Conservation (phyloP, 2,888 invertebrate species). For the Heliconius hortense region DNA sequence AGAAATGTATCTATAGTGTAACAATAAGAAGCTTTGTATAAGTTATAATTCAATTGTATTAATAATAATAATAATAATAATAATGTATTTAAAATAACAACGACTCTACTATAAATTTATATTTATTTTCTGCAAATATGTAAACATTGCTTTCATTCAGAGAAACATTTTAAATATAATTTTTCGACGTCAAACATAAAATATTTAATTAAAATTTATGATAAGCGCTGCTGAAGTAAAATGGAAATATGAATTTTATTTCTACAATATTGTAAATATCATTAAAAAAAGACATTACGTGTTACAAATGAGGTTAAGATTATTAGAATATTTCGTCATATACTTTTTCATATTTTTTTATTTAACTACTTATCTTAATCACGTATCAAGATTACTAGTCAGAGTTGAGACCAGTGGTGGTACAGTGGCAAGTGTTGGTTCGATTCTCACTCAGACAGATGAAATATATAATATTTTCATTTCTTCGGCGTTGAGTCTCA, state of each 20-base stretch:
- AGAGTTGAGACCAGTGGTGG: too few species aligned
- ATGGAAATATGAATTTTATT: constrained; percentile 3
- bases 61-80: constrained; percentile 34
- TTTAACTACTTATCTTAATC: constrained; percentile 58
- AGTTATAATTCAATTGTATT: constrained; percentile 44
- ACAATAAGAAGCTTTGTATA: constrained; percentile 42
- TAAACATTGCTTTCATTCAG: constrained; percentile 9
- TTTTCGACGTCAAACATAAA: constrained; percentile 7
- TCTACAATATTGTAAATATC: constrained; percentile 38
- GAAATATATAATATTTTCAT: too few species aligned
- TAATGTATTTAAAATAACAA: constrained; percentile 59
- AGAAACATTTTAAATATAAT: constrained; percentile 14
- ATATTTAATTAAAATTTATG: constrained; percentile 14
- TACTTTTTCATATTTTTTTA: constrained; percentile 61
- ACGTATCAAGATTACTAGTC: constrained; percentile 57
- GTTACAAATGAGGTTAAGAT: constrained; percentile 46
- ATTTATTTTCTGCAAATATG: constrained; percentile 29
- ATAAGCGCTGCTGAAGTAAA: background rate
- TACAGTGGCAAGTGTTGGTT: too few species aligned
- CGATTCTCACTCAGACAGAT: too few species aligned
- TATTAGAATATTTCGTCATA: constrained; percentile 48
- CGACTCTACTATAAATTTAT: constrained; percentile 44
- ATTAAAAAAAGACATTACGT: constrained; percentile 45
- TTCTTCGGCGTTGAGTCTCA: too few species aligned
- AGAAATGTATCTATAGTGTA: constrained; percentile 35